Conservation (phyloP, 2,797 vertebrate species). For the Chelon auratus region DNA sequence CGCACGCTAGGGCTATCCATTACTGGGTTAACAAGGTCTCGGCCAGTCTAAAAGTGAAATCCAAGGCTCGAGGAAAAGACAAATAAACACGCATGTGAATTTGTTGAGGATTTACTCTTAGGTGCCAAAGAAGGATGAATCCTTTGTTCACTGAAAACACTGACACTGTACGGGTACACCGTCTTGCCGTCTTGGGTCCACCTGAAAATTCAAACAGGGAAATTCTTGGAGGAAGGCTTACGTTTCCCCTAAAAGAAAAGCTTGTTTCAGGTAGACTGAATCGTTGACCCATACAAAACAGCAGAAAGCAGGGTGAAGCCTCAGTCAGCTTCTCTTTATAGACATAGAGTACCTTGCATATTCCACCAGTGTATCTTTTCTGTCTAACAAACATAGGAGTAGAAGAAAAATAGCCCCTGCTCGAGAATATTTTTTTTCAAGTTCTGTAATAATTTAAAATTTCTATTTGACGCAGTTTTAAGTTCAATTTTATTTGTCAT, state of each 20-base stretch:
- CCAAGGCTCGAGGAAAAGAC: slow-evolving; percentile 66
- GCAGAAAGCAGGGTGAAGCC: slow-evolving; percentile 22
- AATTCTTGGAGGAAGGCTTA: slow-evolving; percentile 47
- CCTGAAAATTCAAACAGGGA: slow-evolving; percentile 71
- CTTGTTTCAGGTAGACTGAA: slow-evolving; percentile 38
- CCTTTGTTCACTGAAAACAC: slow-evolving; percentile 66
- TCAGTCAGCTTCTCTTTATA: neutral
- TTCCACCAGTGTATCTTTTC: neutral
- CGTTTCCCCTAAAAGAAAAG: slow-evolving; percentile 43
- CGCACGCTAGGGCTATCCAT: slow-evolving; percentile 79
- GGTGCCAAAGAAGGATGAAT: slow-evolving; percentile 55
- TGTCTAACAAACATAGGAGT: neutral
- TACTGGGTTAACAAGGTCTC: slow-evolving; percentile 82
- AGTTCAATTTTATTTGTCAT: too few relatives aligned
- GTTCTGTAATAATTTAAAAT: neutral
- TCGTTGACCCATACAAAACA: slow-evolving; percentile 42
- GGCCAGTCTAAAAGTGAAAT: slow-evolving; percentile 71
- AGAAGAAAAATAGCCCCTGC: neutral
- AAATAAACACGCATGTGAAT: slow-evolving; percentile 65
- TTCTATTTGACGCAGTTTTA: neutral
- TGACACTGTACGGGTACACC: slow-evolving; percentile 45
- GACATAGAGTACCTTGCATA: too few relatives aligned
- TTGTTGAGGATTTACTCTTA: slow-evolving; percentile 32
- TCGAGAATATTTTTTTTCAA: neutral
- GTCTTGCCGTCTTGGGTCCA: slow-evolving; percentile 65